phyloP scores from a whole-genome alignment of 2,797 vertebrate genomes.

The Sebastes cheni region DNA sequence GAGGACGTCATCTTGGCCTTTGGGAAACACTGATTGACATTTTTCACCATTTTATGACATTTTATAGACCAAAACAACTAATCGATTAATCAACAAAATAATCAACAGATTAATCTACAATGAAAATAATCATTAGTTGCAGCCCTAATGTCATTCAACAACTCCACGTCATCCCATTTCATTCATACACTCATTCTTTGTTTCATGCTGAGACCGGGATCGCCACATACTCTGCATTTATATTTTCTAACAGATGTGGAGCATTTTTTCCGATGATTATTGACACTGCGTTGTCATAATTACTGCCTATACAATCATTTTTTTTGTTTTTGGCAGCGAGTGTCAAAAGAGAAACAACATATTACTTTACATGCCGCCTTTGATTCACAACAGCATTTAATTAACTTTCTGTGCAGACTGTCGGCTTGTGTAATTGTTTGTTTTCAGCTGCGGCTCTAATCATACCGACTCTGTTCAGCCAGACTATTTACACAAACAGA shows the following conservation, averaged over 20 bases:
- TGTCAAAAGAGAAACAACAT: background rate
- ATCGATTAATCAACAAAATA: too few relatives aligned
- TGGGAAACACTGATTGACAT: too few relatives aligned
- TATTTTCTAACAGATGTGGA: constrained; percentile 55
- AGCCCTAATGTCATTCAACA: too few relatives aligned
- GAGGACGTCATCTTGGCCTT: too few relatives aligned
- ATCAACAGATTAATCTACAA: too few relatives aligned
- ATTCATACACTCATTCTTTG: constrained; percentile 14
- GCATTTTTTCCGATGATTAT: constrained; percentile 62
- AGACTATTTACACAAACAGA: constrained; percentile 16
- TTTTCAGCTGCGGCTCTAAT: constrained; percentile 34
- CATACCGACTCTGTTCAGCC: background rate
- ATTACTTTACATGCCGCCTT: background rate
- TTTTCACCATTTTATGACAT: too few relatives aligned
- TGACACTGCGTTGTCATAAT: constrained; percentile 60
- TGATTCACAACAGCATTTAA: constrained; percentile 20
- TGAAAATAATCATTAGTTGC: too few relatives aligned
- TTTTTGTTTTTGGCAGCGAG: background rate
- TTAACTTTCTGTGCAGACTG: constrained; percentile 2
- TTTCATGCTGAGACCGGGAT: background rate
- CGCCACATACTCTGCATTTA: constrained; percentile 34
- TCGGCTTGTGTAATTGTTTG: constrained; percentile 27
- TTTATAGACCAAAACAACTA: too few relatives aligned
- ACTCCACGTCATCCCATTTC: background rate
- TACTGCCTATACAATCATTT: constrained; percentile 35